These are phyloP conservation scores for Ischnus inquisitorius DNA, from an alignment of 2,888 invertebrate species.

Conservation along the genomic window DNA sequence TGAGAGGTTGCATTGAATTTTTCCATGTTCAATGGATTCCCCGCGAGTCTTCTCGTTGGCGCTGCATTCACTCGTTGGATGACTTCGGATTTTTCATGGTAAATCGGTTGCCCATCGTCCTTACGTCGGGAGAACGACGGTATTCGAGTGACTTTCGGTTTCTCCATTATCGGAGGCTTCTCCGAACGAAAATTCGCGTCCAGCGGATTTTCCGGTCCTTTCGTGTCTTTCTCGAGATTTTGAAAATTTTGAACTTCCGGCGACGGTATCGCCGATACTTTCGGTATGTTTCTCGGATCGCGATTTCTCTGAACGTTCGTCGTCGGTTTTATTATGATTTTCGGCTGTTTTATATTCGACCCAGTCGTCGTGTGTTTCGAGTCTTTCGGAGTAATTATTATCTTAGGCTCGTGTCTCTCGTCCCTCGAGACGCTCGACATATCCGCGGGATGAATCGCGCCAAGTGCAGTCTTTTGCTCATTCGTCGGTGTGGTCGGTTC, in stretches of 20 bases:
- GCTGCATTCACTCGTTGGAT: conserved; percentile 75
- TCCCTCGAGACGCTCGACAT: conserved; percentile 65
- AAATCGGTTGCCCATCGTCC: conserved; percentile 70
- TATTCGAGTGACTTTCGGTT: conserved; percentile 80
- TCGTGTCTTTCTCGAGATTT: conserved; percentile 74
- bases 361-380: conserved; percentile 79
- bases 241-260: conserved; percentile 76
- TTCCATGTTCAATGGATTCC: conserved; percentile 63
- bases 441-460: conserved; percentile 7
- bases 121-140: conserved; percentile 78
- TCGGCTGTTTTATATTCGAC: conserved; percentile 80
- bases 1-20: conserved; percentile 76
- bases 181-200: conserved; percentile 62
- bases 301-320: conserved; percentile 76
- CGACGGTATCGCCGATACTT: conserved; percentile 81
- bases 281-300: conserved; percentile 80
- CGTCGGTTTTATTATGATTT: conserved; percentile 83
- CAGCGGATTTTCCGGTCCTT: conserved; percentile 60
- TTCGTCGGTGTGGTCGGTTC: conserved; percentile 11
- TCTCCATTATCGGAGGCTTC: conserved; percentile 79
- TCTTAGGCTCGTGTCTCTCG: conserved; percentile 87
- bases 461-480: conserved; percentile 18
- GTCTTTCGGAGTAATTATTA: conserved; percentile 88
- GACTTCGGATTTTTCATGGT: conserved; percentile 76
- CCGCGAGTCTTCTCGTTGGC: conserved; percentile 56